Evolutionary conservation across 2,797 vertebrate genomes (phyloP).

Genomic region (Dromococcyx pavoninus): DNA sequence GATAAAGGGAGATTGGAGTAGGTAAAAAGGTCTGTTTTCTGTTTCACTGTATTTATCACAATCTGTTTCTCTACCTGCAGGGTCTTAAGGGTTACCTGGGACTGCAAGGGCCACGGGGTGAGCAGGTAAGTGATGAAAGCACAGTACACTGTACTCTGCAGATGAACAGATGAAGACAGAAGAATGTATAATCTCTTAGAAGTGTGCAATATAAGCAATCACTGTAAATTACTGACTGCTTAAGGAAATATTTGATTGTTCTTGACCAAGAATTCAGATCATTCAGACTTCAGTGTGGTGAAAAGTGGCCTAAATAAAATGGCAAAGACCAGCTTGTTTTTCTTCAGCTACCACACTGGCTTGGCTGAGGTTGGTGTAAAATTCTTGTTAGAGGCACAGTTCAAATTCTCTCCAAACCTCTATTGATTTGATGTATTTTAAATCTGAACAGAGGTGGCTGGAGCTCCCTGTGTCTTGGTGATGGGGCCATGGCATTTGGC

Average conservation of each 20-base stretch:
- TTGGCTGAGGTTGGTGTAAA: neutral
- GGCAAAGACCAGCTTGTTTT: neutral
- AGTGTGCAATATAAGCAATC: neutral
- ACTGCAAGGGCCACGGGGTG: slow-evolving; percentile 78
- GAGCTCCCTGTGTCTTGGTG: neutral
- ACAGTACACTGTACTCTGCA: neutral
- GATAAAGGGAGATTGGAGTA: neutral
- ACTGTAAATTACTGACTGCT: neutral
- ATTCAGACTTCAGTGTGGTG: neutral
- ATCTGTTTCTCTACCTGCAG: slow-evolving; percentile 62
- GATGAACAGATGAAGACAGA: neutral
- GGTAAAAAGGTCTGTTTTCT: neutral
- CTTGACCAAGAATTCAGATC: neutral
- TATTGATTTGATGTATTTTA: neutral
- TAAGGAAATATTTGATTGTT: neutral
- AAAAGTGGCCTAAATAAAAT: neutral
- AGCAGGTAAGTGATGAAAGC: slow-evolving; percentile 76
- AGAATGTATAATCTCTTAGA: neutral
- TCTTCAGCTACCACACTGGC: neutral
- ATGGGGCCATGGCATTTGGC: neutral
- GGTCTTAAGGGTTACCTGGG: slow-evolving; percentile 84
- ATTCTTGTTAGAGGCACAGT: neutral
- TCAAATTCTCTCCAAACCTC: neutral
- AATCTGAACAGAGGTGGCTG: neutral
- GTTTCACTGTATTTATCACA: neutral